A percentile compares a stretch with the other conserved stretches of the same genome.
Conservation (phyloP, 1,140 invertebrate genomes). For the Apolygus lucorum region DNA sequence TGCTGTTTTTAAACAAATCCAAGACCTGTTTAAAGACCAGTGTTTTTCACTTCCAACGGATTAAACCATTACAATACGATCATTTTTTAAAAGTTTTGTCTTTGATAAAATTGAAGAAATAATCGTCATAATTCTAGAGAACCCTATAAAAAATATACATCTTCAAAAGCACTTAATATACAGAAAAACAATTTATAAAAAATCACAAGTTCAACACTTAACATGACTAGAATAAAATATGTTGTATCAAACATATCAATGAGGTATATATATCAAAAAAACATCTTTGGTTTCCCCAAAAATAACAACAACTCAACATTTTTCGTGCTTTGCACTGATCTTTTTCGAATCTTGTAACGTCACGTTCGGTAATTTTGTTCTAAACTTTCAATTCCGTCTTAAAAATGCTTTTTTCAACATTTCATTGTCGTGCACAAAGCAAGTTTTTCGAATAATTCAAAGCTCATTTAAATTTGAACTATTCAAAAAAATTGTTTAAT, state of each 20-base stretch:
- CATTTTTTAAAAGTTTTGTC: constrained; percentile 1
- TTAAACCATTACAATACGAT: background rate
- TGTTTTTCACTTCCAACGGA: background rate
- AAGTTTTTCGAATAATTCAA: constrained; percentile 8
- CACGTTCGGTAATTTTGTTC: background rate
- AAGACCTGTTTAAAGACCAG: background rate
- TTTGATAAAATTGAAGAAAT: background rate
- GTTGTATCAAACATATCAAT: constrained; percentile 12
- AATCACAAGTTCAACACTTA: constrained; percentile 23
- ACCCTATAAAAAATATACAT: constrained; percentile 22
- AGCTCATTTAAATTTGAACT: background rate
- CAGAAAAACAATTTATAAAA: constrained; percentile 16
- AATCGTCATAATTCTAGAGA: background rate
- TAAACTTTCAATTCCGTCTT: background rate
- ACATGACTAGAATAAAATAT: constrained; percentile 24
- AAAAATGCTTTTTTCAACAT: background rate
- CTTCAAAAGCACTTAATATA: constrained; percentile 17
- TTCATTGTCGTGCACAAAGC: constrained; percentile 11
- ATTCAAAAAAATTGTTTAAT: constrained; percentile 6
- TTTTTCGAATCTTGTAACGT: too few species aligned
- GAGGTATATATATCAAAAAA: constrained; percentile 3
- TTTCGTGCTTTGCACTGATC: constrained; percentile 1
- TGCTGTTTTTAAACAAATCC: background rate
- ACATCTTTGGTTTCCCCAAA: background rate
- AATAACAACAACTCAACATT: background rate